Base-by-base conservation (phyloP, 2,888 invertebrate genomes). In the Ennomos erosarius region DNA sequence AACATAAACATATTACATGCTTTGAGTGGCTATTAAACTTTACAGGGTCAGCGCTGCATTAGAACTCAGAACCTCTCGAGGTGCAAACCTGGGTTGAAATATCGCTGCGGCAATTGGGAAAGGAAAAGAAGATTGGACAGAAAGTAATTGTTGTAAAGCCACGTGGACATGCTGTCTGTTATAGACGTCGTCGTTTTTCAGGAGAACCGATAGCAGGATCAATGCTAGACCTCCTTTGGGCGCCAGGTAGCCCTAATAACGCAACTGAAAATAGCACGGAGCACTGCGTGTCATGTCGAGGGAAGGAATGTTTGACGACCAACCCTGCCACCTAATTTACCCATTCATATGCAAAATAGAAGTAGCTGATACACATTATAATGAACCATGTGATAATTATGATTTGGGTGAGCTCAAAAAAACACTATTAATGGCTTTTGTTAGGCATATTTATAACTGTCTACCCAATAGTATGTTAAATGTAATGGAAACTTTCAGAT, bases 251-350 rank as follows among this genome's bases (percentile, higher is more conserved):
- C 10, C 82, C 82, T 9, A 73, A 82, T 52, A 79, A 77, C 55
- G 34, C 38, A 10, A 38, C 55, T 8, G 35, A 61, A 6, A 75
- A 78, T 46, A 72, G 70, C 11, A 51, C 67, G n/a, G 81, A 82
- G 59, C 75, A 81, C 53, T 83, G 83, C 57, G 79, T 82, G 75
- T 83, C 11, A 84, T 84, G 82, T 81, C 79, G 3, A 75, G 83
- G 64, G 79, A 82, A 59, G 84, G 82, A 1, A 62, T 81, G 9
- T 70, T 84, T 26, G 82, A 83, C 42, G 82, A 83, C 64, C 70
- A 73, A 9, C 65, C 76, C 0, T 84, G 84, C 53, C 48, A 68
- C 9, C 71, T 75, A 8, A 75, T 79, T 16, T 74, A 78, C 64
- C 84, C 82, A 1, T 83, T 82, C 60, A 73, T 84, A 10, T 84